Evolutionary conservation across 2,113 vertebrate genomes (phyloP).

Genomic region (Grallaria varia): DNA sequence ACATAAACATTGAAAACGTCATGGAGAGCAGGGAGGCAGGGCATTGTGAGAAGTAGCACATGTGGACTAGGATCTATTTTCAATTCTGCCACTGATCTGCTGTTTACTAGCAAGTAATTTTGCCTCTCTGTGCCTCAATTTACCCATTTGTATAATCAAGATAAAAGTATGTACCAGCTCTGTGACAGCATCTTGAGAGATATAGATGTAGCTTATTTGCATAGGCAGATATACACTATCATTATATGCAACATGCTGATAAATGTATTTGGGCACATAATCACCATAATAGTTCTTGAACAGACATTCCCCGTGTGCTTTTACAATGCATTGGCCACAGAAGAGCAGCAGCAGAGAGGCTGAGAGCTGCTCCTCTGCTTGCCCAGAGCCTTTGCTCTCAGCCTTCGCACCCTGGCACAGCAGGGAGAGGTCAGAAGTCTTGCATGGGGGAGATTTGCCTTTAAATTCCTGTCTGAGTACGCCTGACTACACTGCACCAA

Average conservation of each 20-base stretch:
- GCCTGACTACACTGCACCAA: neutral
- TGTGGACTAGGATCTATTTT: neutral
- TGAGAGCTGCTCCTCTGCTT: neutral
- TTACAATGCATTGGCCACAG: accelerated
- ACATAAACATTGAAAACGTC: neutral
- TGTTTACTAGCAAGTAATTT: slow-evolving; percentile 18
- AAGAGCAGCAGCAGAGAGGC: neutral
- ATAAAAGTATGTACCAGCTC: neutral
- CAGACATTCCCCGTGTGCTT: neutral
- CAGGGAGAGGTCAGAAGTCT: neutral
- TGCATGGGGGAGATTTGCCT: neutral
- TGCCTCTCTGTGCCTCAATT: slow-evolving; percentile 39
- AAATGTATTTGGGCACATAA: neutral
- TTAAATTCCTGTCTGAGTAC: neutral
- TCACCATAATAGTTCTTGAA: neutral
- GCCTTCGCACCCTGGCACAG: accelerated
- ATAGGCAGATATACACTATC: neutral
- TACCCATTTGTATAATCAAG: neutral
- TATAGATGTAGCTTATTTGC: neutral
- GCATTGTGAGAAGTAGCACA: neutral
- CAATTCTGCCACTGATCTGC: neutral
- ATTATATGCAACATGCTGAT: neutral
- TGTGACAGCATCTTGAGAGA: neutral
- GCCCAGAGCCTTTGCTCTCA: neutral
- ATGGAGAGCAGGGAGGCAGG: neutral